Base-by-base conservation (phyloP, 2,797 vertebrate species). In the Halcyon leucocephala region DNA sequence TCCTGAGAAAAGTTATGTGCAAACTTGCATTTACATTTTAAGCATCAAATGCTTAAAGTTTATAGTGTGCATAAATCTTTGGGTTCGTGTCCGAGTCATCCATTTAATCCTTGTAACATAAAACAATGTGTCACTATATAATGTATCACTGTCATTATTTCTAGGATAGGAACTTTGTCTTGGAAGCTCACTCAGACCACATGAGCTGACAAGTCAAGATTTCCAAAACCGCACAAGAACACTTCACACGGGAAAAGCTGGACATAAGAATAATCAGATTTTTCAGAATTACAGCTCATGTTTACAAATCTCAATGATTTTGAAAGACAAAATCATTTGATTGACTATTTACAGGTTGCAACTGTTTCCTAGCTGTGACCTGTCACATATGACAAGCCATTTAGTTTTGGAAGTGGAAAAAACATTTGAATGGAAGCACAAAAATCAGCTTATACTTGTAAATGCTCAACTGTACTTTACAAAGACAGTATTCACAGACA, bases 341-440 rank as follows among this genome's bases (percentile, higher is more conserved):
- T 49, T 92, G 46, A 86, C 76, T 90, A 93, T 82, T 95, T 91
- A 81, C 35, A 91, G 84, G 72, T 82, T 89, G 64, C 69, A 91
- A 79, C 9, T 76, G 51, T 80, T 79, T 58, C 35, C 51, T 87
- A 52, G 13, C 51, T 95, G 81, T 67, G 76, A 91, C 62, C 73
- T 89, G 46, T 89, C 71, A 85, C 16, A 54, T 76, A 83, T 13
- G 65, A 78, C 26, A 93, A 89, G 24, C 31, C 24, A 64, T 72
- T 85, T 78, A 83, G 33, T 49, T 87, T 54, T 89, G 74, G 90
- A 88, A 92, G 69, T 48, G 31, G 81, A 94, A 92, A 80, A 93
- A 76, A 91, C 51, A 64, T 51, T 33, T 41, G 35, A 95, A 86
- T 91, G 7, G 7, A 96, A 95, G 72, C 55, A 89, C 61, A 92